phyloP scores from a whole-genome alignment of 2,113 vertebrate genomes.

The Melanerpes aurifrons region DNA sequence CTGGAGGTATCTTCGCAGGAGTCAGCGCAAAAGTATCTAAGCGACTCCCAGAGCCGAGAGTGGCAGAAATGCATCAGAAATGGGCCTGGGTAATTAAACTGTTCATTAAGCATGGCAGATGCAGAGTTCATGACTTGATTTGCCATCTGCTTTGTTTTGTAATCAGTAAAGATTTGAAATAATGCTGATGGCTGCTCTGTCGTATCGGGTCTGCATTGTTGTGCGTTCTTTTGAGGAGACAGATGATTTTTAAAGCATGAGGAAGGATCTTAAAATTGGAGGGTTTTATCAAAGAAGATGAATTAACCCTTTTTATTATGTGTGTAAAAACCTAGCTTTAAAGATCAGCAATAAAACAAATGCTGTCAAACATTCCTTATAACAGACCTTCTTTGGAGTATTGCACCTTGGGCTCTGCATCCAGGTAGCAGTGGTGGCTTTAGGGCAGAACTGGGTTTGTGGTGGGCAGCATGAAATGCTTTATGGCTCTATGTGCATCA shows the following conservation, averaged over 20 bases:
- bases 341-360: background rate
- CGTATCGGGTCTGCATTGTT: background rate
- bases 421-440: fast-evolving
- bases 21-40: conserved; percentile 16
- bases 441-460: background rate
- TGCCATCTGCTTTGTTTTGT: conserved; percentile 36
- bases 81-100: conserved; percentile 50
- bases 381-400: background rate
- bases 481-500: background rate
- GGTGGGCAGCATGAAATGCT: fast-evolving
- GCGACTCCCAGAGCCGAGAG: background rate
- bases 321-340: background rate
- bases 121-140: conserved; percentile 35
- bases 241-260: background rate
- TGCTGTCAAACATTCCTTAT: background rate
- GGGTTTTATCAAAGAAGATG: background rate
- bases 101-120: conserved; percentile 51
- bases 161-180: conserved; percentile 22
- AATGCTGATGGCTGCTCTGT: background rate
- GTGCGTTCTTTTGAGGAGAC: background rate
- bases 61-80: conserved; percentile 32
- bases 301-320: background rate
- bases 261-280: background rate
- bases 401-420: background rate
- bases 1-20: background rate